These are phyloP conservation scores for Trilocha varians DNA, from an alignment of 2,888 invertebrate species.

Conservation along the genomic window DNA sequence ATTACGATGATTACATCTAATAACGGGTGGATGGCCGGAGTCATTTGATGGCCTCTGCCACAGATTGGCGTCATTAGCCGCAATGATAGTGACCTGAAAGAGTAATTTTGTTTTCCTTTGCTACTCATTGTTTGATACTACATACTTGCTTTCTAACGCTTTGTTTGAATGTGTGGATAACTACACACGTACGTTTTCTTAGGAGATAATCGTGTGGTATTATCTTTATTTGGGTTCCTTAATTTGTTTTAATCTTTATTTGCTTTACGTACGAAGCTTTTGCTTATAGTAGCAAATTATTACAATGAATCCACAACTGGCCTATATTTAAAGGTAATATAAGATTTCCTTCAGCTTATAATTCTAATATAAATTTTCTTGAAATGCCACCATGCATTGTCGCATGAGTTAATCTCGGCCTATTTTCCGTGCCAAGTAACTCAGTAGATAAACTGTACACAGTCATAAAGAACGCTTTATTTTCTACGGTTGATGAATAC, in stretches of 20 bases:
- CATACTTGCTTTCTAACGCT: conserved; percentile 21
- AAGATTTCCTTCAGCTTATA: neutral
- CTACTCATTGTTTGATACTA: conserved; percentile 31
- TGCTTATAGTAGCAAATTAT: too few relatives aligned
- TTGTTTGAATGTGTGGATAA: neutral
- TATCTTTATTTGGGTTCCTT: neutral
- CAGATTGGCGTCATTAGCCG: conserved; percentile 66
- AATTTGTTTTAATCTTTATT: too few relatives aligned
- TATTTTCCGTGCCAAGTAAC: neutral
- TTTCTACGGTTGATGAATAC: neutral
- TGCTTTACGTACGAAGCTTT: too few relatives aligned
- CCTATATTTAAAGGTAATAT: neutral
- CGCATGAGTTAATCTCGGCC: neutral
- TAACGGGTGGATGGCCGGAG: conserved; percentile 52
- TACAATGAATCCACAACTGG: too few relatives aligned
- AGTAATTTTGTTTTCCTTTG: conserved; percentile 55
- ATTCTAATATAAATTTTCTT: neutral
- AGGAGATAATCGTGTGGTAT: neutral
- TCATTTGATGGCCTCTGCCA: conserved; percentile 56
- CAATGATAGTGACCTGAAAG: conserved; percentile 62
- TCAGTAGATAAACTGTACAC: neutral
- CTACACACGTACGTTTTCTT: neutral
- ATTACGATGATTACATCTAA: conserved; percentile 71
- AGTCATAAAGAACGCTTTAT: conserved; percentile 1
- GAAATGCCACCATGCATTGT: neutral